Percentiles rank a stretch among this genome's conserved stretches.
These are phyloP conservation scores for Notoglanidium macrostoma DNA, from an alignment of 2,797 vertebrate genomes.

Conservation along the genomic window DNA sequence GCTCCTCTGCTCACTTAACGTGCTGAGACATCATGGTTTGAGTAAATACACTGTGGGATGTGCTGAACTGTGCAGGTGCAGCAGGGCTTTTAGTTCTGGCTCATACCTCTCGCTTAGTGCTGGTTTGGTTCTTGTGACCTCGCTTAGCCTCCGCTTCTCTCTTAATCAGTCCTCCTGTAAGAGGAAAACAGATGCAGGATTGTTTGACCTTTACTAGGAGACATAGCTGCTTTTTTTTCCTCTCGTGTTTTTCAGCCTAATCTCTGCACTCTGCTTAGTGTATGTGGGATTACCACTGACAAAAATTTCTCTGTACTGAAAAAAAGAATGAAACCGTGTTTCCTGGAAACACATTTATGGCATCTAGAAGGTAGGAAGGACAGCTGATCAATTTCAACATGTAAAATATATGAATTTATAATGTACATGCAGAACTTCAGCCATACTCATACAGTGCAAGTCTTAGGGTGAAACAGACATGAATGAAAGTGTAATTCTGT, in stretches of 20 bases:
- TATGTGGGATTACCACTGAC: not conserved
- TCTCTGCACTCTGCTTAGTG: not conserved
- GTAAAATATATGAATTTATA: not conserved
- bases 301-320: not conserved
- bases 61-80: not conserved
- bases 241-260: not conserved
- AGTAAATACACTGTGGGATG: slow-evolving; percentile 7
- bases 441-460: not conserved
- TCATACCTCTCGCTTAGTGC: slow-evolving; percentile 40
- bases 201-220: not conserved
- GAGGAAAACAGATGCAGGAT: slow-evolving; percentile 9
- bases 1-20: slow-evolving; percentile 8
- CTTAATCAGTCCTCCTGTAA: slow-evolving; percentile 17
- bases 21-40: slow-evolving; percentile 7
- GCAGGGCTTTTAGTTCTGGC: slow-evolving; percentile 4
- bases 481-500: not conserved
- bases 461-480: not conserved
- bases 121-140: slow-evolving; percentile 18
- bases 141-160: slow-evolving; percentile 18
- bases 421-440: not conserved
- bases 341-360: not conserved
- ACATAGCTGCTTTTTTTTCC: not conserved
- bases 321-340: not conserved
- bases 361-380: not conserved
- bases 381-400: not conserved